Base-by-base conservation (phyloP, 1,140 invertebrate species). In the Oedothorax gibbosus region DNA sequence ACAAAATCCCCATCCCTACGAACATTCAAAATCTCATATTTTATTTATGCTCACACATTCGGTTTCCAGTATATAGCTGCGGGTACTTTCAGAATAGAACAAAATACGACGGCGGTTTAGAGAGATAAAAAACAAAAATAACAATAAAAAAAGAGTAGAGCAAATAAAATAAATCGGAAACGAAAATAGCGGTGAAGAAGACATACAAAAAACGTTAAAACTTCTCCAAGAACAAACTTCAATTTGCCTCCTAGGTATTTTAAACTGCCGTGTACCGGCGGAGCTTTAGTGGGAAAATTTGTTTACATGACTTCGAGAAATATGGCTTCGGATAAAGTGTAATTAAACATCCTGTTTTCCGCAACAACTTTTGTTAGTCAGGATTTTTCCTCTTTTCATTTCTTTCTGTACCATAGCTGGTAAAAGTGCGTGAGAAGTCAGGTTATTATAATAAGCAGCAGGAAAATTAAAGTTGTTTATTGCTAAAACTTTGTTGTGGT, bases 21-120 rank as follows among this genome's bases (percentile, higher is more conserved):
- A 49, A 75, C 54, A 49, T 35, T 14, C 71, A 60, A 60, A 56
- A 75, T 18, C 72, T 75, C 72, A 75, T 75, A 75, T 75, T 75
- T 75, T 75, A 75, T 75, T 75, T 75, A 75, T 75, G 60, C 72
- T 57, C 56, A 57, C 72, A 75, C 72, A 75, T 75, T 75, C 72
- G 53, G 72, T 21, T 57, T 71, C 18, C 60, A 15, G 60, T 18
- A 15, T 62, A 18, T 75, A 75, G 72, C 72, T 75, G 11, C 53
- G 72, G 72, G 72, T 73, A 54, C 14, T 73, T 73, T 53, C 12
- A 20, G 21, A 50, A 69, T 12, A n/a, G 71, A 53, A 21, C 71
- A 73, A 73, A 73, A 73, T 73, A 73, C 71, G 71, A 53, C 7
- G n/a, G 51, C 12, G 53, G 71, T 53, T 73, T 20, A 21, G 71